These are phyloP conservation scores for Dromius quadrimaculatus DNA, from an alignment of 2,888 invertebrate genomes.

Conservation along the genomic window DNA sequence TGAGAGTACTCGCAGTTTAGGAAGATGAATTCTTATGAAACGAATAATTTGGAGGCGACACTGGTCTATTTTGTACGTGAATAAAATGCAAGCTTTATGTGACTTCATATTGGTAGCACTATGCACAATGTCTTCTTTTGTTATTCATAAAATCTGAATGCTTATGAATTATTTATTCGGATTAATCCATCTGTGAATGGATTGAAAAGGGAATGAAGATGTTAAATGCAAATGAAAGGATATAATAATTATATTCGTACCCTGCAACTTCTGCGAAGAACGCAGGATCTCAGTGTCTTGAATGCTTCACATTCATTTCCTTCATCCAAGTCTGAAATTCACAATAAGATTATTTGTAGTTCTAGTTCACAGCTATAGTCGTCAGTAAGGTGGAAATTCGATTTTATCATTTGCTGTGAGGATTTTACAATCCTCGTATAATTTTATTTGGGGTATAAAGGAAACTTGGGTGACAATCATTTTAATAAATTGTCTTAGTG, in stretches of 20 bases:
- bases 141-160: neutral
- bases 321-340: slow-evolving; percentile 21
- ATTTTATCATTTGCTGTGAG: too few species aligned
- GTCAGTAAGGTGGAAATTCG: too few species aligned
- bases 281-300: slow-evolving; percentile 11
- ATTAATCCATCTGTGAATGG: too few species aligned
- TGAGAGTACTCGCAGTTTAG: neutral
- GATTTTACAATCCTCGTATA: too few species aligned
- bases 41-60: neutral
- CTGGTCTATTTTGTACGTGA: neutral
- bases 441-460: too few species aligned
- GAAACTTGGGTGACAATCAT: too few species aligned
- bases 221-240: neutral
- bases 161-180: neutral
- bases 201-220: too few species aligned
- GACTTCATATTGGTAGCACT: neutral
- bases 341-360: too few species aligned
- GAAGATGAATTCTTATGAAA: neutral
- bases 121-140: neutral
- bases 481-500: too few species aligned
- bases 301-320: slow-evolving; percentile 17
- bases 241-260: slow-evolving; percentile 11
- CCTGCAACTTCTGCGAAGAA: slow-evolving; percentile 20
- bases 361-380: too few species aligned
- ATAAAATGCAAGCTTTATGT: neutral